These are phyloP conservation scores for Nymphalis c-album DNA, from an alignment of 2,888 invertebrate species.

Conservation along the genomic window DNA sequence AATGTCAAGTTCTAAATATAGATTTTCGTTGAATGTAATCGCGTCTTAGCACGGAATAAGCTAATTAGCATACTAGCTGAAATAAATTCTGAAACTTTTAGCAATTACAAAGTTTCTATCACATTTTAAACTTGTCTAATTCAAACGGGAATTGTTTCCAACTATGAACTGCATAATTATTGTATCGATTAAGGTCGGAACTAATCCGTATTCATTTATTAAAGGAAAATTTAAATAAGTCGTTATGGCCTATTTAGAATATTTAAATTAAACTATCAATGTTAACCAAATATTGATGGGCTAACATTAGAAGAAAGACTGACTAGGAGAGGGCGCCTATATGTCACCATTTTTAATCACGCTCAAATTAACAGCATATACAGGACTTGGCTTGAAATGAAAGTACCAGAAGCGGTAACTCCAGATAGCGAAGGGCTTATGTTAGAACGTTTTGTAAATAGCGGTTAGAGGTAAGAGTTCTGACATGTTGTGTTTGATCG, in stretches of 20 bases:
- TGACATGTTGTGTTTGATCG: not conserved
- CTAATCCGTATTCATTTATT: not conserved
- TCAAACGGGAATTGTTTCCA: slow-evolving; percentile 9
- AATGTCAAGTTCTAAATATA: slow-evolving; percentile 39
- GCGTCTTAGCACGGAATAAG: slow-evolving; percentile 44
- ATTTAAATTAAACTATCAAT: too few species aligned
- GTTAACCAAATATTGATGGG: too few species aligned
- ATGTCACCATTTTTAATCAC: too few species aligned
- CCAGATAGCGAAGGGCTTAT: too few species aligned
- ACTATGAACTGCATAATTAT: slow-evolving; percentile 25
- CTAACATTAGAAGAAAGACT: too few species aligned
- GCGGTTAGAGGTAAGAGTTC: not conserved
- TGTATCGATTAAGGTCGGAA: slow-evolving; percentile 19
- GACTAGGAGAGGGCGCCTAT: too few species aligned
- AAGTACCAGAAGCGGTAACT: too few species aligned
- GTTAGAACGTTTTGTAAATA: not conserved
- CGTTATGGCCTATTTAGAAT: too few species aligned
- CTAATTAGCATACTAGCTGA: slow-evolving; percentile 48
- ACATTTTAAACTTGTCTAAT: slow-evolving; percentile 41
- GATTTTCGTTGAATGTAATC: slow-evolving; percentile 41
- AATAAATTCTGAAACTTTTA: slow-evolving; percentile 45
- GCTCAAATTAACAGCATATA: too few species aligned
- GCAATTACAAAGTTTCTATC: slow-evolving; percentile 42
- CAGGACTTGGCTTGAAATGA: too few species aligned
- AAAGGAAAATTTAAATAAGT: not conserved